phyloP scores from a whole-genome alignment of 2,797 vertebrate genomes.

The Mallotus villosus region DNA sequence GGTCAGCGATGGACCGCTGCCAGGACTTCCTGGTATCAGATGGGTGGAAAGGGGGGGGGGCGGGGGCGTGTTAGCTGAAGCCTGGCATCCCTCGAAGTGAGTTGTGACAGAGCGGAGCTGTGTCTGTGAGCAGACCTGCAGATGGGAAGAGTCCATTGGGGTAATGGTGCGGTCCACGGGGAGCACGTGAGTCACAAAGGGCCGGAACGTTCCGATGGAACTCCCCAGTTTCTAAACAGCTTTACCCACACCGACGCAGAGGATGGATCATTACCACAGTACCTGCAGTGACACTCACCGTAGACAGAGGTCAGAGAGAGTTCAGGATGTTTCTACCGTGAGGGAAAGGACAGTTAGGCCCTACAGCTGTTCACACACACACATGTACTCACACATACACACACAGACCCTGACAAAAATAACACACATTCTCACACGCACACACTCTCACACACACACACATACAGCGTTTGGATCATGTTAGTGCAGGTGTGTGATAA shows the following conservation, averaged over 20 bases:
- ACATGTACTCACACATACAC: no score
- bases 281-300: no score
- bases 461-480: neutral
- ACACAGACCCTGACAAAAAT: no score
- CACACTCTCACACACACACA: neutral
- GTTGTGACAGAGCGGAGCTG: neutral
- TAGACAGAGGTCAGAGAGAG: no score
- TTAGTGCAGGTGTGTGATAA: conserved; percentile 8
- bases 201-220: neutral
- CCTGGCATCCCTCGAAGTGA: neutral
- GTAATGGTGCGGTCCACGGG: neutral
- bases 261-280: neutral
- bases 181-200: neutral
- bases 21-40: neutral
- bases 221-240: neutral
- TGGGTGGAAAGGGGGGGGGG: neutral
- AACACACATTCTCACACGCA: no score
- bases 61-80: neutral
- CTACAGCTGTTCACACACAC: no score
- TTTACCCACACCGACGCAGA: neutral
- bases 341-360: no score
- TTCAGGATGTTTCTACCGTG: no score
- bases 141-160: neutral
- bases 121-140: neutral
- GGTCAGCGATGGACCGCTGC: neutral